Conservation (phyloP, 2,888 invertebrate species). For the Clostera curtula region DNA sequence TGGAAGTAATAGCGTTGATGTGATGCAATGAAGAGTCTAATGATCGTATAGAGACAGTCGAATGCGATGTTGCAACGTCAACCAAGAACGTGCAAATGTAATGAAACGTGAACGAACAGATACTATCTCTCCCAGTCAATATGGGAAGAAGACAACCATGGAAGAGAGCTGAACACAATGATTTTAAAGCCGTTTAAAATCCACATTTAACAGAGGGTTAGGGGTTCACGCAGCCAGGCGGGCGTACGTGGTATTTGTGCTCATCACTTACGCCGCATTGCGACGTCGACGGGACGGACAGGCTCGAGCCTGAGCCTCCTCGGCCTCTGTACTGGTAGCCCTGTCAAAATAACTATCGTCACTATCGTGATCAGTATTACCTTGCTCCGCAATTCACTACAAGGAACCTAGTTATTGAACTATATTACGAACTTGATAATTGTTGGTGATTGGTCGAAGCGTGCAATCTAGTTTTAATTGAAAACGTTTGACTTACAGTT, state of each 20-base stretch:
- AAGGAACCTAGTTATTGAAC: constrained; percentile 15
- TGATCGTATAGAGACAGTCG: constrained; percentile 41
- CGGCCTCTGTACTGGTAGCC: constrained; percentile 79
- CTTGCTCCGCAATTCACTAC: constrained; percentile 13
- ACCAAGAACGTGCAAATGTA: constrained; percentile 58
- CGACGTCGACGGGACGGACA: constrained; percentile 87
- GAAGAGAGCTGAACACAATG: constrained; percentile 56
- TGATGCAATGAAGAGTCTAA: constrained; percentile 48
- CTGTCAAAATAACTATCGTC: constrained; percentile 66
- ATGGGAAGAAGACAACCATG: constrained; percentile 54
- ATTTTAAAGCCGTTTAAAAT: constrained; percentile 53
- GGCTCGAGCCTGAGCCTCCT: constrained; percentile 85
- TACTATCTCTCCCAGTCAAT: constrained; percentile 55
- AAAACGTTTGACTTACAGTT: constrained; percentile 79
- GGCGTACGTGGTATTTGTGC: constrained; percentile 35
- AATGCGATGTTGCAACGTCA: constrained; percentile 38
- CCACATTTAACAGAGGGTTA: constrained; percentile 52
- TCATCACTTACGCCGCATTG: constrained; percentile 79
- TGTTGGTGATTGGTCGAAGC: constrained; percentile 12
- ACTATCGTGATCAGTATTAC: constrained; percentile 35
- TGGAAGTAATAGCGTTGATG: constrained; percentile 42
- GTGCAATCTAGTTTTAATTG: constrained; percentile 7
- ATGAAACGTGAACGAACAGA: constrained; percentile 49
- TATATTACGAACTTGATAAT: constrained; percentile 12
- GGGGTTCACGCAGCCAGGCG: constrained; percentile 45